Base-by-base conservation (phyloP, 2,113 vertebrate species). In the Elgaria multicarinata region DNA sequence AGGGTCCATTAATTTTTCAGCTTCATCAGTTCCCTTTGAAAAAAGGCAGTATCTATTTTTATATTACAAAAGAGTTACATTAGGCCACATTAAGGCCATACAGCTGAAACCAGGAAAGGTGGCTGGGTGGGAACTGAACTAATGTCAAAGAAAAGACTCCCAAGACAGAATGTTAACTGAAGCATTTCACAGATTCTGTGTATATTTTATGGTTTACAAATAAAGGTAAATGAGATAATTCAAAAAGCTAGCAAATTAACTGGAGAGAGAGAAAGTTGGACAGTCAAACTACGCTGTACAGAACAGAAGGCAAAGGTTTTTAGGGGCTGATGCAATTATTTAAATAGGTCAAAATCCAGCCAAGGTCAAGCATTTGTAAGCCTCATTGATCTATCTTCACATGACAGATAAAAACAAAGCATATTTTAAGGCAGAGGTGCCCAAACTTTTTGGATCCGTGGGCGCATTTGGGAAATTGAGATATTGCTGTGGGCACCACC, bases 1-100 rank as follows among this genome's bases (percentile, higher is more conserved):
- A 50, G 18, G 72, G 90, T 82, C 79, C 82, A 82, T 93, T 93
- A 90, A 90, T 93, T 89, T 82, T 2, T 2, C 69, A 90, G 64
- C 9, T 20, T 91, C 76, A 89, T 67, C 46, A 33, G 39, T 62
- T 92, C 64, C 91, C 76, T 36, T 64, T 88, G 36, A 93, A 36
- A 39, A 22, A 80, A 1, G 13, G 62, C 44, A 79, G 4, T 53
- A 22, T 78, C 36, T 91, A 62, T 88, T 92, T 86, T 83, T 90
- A 88, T 36, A 90, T 83, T 69, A 46, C 26, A 86, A 87, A 87
- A 46, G 74, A 36, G 44, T 28, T 79, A 50, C 28, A 78, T 69
- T 78, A 79, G 33, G 42, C 53, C 42, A 67, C 13, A 67, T 87
- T 78, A 87, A 86, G 58, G 86, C 39, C 74, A 78, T 86, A 24